Base-by-base conservation (phyloP, 1,140 invertebrate species). In the Drosophila tristis region DNA sequence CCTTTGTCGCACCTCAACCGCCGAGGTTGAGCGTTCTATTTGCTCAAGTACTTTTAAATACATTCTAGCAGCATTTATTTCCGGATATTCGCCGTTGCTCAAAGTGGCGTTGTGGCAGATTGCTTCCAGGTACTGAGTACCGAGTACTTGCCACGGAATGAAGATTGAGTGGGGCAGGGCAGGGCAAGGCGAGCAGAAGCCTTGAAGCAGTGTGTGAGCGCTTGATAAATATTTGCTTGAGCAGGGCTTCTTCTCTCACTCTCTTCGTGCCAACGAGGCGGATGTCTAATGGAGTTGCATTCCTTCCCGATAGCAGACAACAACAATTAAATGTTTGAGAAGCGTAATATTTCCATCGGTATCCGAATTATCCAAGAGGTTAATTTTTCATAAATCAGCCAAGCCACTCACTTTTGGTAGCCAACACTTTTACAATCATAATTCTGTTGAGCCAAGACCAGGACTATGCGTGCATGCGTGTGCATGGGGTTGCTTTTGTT, bases 41-140 rank as follows among this genome's bases (percentile, higher is more conserved):
- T 86, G 78, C 60, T 62, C 35, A 86, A 75, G 78, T 81, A 75
- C 82, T 82, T 86, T 86, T 72, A 82, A 86, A 82, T 86, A 78
- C 81, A 85, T 80, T 86, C 64, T 48, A 16, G 77, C 80, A 81
- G 74, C 77, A 64, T 78, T 86, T 86, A 86, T 81, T 81, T 86
- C 78, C 81, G 82, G 81, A 81, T 87, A 87, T 72, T 56, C 62
- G 54, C 74, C 74, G 53, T 51, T 77, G 55, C 61, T 66, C 54
- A 74, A 60, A 61, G 58, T 61, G 61, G 48, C 8, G 64, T 7
- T 29, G 43, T 48, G 39, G 35, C 20, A 16, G 11, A 39, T 20
- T 13, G 53, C 16, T 16, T 16, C n/a, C n/a, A 26, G 5, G 8
- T 15, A 16, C 15, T 16, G n/a, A 25, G 23, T 25, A 16, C 25